A percentile compares a stretch with the other conserved stretches of the same genome.
phyloP scores from a whole-genome alignment of 2,888 invertebrate species.

The Oligia fasciuncula region DNA sequence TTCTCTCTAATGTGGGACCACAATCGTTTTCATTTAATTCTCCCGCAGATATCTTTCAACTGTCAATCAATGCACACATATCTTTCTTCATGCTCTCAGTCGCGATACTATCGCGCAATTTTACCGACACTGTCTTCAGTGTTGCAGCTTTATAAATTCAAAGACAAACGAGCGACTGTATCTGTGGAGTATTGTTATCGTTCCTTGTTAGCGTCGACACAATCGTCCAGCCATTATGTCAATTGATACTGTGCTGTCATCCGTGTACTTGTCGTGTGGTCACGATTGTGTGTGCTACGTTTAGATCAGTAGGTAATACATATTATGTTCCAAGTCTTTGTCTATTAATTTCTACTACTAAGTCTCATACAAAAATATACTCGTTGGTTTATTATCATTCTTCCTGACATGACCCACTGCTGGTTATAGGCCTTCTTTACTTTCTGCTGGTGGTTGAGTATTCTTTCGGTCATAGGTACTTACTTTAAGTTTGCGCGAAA shows the following conservation, averaged over 20 bases:
- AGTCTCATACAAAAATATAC: background rate
- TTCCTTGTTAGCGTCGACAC: constrained; percentile 41
- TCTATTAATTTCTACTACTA: background rate
- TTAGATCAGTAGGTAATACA: constrained; percentile 1
- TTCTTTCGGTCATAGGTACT: background rate
- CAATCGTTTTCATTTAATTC: background rate
- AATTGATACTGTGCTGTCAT: constrained; percentile 51
- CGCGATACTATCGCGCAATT: background rate
- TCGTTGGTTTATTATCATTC: background rate
- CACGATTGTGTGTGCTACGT: constrained; percentile 39
- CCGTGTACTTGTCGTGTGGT: constrained; percentile 25
- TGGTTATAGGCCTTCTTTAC: background rate
- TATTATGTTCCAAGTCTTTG: background rate
- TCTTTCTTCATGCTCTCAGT: background rate
- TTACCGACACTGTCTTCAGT: constrained; percentile 8
- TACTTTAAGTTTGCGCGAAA: background rate
- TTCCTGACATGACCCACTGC: background rate
- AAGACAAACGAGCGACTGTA: constrained; percentile 34
- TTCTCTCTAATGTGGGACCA: background rate
- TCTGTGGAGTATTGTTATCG: constrained; percentile 38
- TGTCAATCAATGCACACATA: constrained; percentile 5
- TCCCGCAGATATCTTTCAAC: background rate
- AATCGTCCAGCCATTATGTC: constrained; percentile 42
- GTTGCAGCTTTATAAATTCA: constrained; percentile 31
- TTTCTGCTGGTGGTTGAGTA: background rate